Percentiles rank a stretch among this genome's conserved stretches.
phyloP scores from a whole-genome alignment of 2,113 vertebrate species.

The Climacteris rufus region DNA sequence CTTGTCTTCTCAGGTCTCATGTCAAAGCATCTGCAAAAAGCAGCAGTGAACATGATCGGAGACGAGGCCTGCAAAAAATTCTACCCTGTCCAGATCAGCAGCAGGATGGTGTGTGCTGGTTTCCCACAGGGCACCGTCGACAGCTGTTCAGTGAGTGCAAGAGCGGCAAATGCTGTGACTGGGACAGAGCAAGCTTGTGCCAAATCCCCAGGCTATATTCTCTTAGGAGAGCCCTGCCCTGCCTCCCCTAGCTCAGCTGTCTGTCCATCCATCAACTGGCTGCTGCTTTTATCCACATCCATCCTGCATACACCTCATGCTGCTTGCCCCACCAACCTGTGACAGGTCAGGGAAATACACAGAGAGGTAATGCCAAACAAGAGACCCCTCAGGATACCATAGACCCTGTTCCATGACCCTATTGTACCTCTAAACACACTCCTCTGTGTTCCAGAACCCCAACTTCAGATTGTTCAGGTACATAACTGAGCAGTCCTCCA shows the following conservation, averaged over 20 bases:
- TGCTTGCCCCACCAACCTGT: neutral
- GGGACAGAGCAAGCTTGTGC: neutral
- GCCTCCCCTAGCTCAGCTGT: neutral
- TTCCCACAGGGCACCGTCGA: conserved; percentile 83
- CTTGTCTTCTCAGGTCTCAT: conserved; percentile 72
- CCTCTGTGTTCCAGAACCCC: neutral
- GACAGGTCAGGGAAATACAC: neutral
- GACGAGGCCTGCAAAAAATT: conserved; percentile 83
- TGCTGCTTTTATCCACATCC: accelerated
- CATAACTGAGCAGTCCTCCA: neutral
- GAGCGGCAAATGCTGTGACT: neutral
- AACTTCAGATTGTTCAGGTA: neutral
- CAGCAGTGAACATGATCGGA: conserved; percentile 80
- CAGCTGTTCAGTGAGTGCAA: conserved; percentile 86
- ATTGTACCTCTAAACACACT: neutral
- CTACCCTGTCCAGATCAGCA: conserved; percentile 83
- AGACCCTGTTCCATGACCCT: neutral
- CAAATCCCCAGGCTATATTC: accelerated
- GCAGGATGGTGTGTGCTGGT: conserved; percentile 91
- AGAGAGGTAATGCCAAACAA: neutral
- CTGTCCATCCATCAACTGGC: neutral
- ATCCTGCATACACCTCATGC: neutral
- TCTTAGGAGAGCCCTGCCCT: neutral
- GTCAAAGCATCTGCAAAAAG: conserved; percentile 86
- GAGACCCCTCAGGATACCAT: no score